These are phyloP conservation scores for Penaeus japonicus DNA, from an alignment of 1,140 invertebrate genomes.

Conservation along the genomic window DNA sequence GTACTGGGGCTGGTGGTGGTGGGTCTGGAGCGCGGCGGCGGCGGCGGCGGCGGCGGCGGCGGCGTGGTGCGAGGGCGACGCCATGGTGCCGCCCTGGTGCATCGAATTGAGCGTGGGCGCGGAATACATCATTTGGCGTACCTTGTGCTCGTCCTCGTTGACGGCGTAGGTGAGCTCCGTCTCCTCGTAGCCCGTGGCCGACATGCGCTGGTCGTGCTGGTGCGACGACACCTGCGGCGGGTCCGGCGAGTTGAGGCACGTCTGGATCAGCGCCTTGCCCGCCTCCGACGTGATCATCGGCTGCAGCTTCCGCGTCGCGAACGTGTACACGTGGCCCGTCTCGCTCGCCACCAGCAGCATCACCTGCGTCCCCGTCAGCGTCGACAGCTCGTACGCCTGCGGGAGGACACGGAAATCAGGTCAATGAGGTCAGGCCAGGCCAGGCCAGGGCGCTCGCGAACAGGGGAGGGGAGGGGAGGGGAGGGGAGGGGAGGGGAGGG, in stretches of 20 bases:
- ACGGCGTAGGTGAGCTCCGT: constrained; percentile 97
- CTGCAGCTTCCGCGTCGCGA: constrained; percentile 97
- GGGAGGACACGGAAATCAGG: constrained; percentile 60
- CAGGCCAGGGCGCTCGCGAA: too few relatives aligned
- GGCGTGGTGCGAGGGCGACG: constrained; percentile 60
- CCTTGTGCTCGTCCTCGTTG: constrained; percentile 92
- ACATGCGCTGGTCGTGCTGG: constrained; percentile 89
- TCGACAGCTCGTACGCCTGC: constrained; percentile 98
- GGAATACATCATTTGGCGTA: constrained; percentile 85
- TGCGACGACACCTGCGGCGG: constrained; percentile 72
- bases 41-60: constrained; percentile 59
- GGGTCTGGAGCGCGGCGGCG: constrained; percentile 63
- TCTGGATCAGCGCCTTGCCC: constrained; percentile 97
- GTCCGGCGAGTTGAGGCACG: constrained; percentile 97
- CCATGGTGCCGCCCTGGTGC: constrained; percentile 58
- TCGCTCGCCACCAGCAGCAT: constrained; percentile 95
- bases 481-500: too few relatives aligned
- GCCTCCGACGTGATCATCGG: constrained; percentile 99
- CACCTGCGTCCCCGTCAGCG: constrained; percentile 98
- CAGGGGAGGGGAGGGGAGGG: too few relatives aligned
- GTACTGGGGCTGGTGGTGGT: constrained; percentile 58
- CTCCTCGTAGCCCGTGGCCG: constrained; percentile 97
- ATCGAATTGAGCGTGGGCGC: constrained; percentile 56
- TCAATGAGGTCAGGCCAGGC: too few relatives aligned
- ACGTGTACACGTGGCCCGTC: constrained; percentile 99